These are phyloP conservation scores for Bombus ignitus DNA, from an alignment of 1,140 invertebrate genomes.

Conservation along the genomic window DNA sequence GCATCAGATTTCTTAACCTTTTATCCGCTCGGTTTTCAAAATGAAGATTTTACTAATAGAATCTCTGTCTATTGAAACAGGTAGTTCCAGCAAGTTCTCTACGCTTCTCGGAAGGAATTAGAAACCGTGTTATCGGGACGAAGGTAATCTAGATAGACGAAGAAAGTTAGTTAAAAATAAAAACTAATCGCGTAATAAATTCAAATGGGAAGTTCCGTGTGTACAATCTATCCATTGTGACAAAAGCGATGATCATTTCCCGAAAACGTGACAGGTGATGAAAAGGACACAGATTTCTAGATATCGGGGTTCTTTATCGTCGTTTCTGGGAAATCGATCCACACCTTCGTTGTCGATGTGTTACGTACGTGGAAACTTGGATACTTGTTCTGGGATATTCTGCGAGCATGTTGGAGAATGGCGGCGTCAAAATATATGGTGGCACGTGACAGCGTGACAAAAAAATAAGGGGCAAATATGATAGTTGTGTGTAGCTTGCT, in stretches of 20 bases:
- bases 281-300: neutral
- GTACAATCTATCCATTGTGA: neutral
- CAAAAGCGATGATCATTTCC: neutral
- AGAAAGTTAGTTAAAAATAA: neutral
- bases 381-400: constrained; percentile 51
- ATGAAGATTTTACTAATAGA: neutral
- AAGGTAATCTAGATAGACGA: no score
- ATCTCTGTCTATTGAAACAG: neutral
- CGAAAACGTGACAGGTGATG: neutral
- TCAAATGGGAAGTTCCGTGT: neutral
- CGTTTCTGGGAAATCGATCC: no score
- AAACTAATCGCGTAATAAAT: neutral
- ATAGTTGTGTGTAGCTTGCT: constrained; percentile 73
- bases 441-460: constrained; percentile 69
- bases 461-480: constrained; percentile 76
- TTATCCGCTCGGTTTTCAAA: neutral
- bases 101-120: no score
- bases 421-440: constrained; percentile 73
- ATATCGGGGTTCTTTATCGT: neutral
- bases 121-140: no score
- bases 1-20: constrained; percentile 5
- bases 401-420: constrained; percentile 56
- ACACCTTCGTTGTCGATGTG: constrained; percentile 7
- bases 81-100: no score
- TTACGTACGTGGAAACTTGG: constrained; percentile 1